Evolutionary conservation across 2,113 vertebrate species (phyloP), one percentile per base, ranked within the genome.

Genomic region (Cynoglossus semilaevis): DNA sequence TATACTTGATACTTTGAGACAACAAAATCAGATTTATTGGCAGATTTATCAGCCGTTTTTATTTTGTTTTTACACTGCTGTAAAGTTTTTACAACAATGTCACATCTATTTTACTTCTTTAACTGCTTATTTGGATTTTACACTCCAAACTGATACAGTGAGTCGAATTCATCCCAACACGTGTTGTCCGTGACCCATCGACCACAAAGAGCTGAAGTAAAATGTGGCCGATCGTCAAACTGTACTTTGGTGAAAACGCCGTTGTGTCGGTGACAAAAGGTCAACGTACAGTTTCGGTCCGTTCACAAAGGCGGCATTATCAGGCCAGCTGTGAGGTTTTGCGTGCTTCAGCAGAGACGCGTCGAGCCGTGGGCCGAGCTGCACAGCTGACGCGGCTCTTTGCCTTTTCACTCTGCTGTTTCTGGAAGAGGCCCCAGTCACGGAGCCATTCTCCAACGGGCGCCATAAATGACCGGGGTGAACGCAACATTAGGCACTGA

Each of bases 311-410:
- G 70, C 56, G 80, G 74, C 81, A 86, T 90, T 72, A 85, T 69
- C 74, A 79, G 70, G 73, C 82, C 79, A 83, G 72, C 77, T 79
- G 45, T 1, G 73, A 69, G 75, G 66, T 90, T 92, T 89, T 67
- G 69, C 84, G 85, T 88, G 83, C 85, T 88, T 91, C 89, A 92
- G 90, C 88, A 91, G 68, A 85, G 88, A 64, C 72, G 67, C 48
- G 63, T 67, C 50, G 63, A 17, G 70, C 56, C 53, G 77, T 42
- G 57, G 70, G 55, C 17, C 65, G 16, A 37, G 70, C 58, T 56
- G 64, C 80, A 52, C 78, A 85, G 89, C 90, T 92, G 90, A 92
- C 90, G 0, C 88, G 83, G 89, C 88, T 88, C 87, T 90, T 92
- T 92, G 85, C 86, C 87, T 91, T 85, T 90, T 88, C 76, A 19